Evolutionary conservation across 2,797 vertebrate species (phyloP), one percentile per base, ranked within the genome.

Genomic region (Selene dorsalis): DNA sequence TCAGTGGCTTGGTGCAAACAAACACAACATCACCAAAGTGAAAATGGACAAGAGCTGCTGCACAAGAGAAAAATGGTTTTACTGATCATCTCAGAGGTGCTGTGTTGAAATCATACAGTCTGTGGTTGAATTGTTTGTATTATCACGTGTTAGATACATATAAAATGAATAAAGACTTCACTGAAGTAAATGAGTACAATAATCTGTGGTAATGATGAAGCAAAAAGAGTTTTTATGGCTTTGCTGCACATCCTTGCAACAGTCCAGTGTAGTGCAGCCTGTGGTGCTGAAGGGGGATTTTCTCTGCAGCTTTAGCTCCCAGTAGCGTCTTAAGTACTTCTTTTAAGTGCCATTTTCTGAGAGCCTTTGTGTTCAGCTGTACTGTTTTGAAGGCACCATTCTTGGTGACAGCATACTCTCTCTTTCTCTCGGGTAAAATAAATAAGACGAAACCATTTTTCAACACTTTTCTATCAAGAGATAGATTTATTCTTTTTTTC

Each of bases 201-300:
- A 24, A 39, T 3, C 18, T 45, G 35, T 59, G 18, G 60, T 20
- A 26, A 47, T 39, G 22, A n/a, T 39, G 22, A n/a, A 45, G 52
- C 11, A 39, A 57, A 55, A 26, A 30, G 2, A 11, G 12, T 50
- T 50, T 69, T 73, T 67, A 83, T 83, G 79, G 79, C 57, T 63
- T 66, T 43, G 60, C 28, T 72, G 35, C 30, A 79, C 41, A 60
- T 63, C 63, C 70, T 72, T n/a, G 61, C 28, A 59, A 32, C 38
- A 47, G 60, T 84, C 82, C 81, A 77, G 64, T 57, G 64, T 65
- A 61, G 55, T 55, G 65, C 62, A 73, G 47, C 58, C 62, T 71
- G 52, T 70, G 41, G 72, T 22, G 52, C 66, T n/a, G 50, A 43
- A 22, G 22, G 38, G n/a, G 38, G n/a, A 59, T 17, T 45, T 60